Evolutionary conservation across 2,113 vertebrate species (phyloP).

Genomic region (Trochalopteron elliotii): DNA sequence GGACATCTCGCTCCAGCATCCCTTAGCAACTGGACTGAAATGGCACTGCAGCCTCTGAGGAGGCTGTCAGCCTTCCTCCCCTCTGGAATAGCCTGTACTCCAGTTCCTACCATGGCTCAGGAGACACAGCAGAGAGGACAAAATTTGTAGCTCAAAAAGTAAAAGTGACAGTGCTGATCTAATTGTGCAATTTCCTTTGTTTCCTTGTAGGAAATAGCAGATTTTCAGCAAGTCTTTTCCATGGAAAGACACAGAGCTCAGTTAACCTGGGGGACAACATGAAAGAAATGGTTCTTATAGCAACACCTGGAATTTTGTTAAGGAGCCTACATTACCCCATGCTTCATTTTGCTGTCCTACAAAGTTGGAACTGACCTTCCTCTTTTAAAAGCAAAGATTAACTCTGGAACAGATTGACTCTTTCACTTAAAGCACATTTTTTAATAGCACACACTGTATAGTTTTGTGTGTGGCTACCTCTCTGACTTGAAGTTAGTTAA

Average conservation of each 20-base stretch:
- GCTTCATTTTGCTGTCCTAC: background rate
- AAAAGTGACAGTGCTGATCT: background rate
- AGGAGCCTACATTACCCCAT: background rate
- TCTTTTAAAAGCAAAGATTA: slow-evolving; percentile 3
- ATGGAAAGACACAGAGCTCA: background rate
- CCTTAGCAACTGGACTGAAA: slow-evolving; percentile 7
- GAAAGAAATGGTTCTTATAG: background rate
- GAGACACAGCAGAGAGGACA: background rate
- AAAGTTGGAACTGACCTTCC: background rate
- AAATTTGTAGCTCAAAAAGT: background rate
- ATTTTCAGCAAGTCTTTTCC: background rate
- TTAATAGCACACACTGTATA: background rate
- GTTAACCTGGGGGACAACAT: background rate
- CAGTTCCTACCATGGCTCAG: background rate
- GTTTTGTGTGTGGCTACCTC: background rate
- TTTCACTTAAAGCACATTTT: slow-evolving; percentile 2
- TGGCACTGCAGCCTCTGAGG: background rate
- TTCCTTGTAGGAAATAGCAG: background rate
- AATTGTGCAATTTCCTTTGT: background rate
- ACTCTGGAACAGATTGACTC: background rate
- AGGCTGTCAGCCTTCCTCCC: background rate
- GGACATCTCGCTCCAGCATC: slow-evolving; percentile 12
- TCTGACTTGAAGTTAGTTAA: background rate
- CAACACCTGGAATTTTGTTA: background rate
- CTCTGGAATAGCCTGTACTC: background rate